Evolutionary conservation across 1,140 invertebrate species (phyloP).

Genomic region (Camponotus vicinus): DNA sequence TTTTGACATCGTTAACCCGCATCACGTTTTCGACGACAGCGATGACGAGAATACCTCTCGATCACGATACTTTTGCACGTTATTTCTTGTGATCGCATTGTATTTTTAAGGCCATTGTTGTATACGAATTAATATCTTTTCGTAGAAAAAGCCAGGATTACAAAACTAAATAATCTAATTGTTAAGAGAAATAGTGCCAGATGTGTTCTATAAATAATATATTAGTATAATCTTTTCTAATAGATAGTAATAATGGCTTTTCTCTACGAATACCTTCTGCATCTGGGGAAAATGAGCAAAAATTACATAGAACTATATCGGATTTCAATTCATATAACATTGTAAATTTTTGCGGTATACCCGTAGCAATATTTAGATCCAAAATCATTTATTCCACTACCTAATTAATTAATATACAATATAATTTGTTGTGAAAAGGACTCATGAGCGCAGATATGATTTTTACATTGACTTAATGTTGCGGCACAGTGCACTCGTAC

Average conservation of each 20-base stretch:
- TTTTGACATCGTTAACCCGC: constrained; percentile 46
- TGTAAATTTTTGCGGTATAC: background rate
- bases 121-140: constrained; percentile 3
- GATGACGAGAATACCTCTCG: background rate
- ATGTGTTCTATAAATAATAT: background rate
- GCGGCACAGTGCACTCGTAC: constrained; percentile 5
- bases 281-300: background rate
- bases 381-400: background rate
- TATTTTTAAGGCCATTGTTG: background rate
- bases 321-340: background rate
- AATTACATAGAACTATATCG: background rate
- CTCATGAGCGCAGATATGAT: constrained; percentile 18
- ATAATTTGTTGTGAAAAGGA: background rate
- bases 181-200: background rate
- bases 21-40: background rate
- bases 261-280: background rate
- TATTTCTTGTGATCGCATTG: constrained; percentile 12
- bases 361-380: background rate
- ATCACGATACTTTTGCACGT: constrained; percentile 45
- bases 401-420: background rate
- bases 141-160: constrained; percentile 23
- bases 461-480: constrained; percentile 6
- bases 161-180: background rate
- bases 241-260: constrained; percentile 40
- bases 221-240: too few relatives aligned